Percentiles rank a stretch among this genome's conserved stretches.
These are phyloP conservation scores for Galaxea fascicularis DNA, from an alignment of 92 coral and sea anemone species.

Conservation along the genomic window DNA sequence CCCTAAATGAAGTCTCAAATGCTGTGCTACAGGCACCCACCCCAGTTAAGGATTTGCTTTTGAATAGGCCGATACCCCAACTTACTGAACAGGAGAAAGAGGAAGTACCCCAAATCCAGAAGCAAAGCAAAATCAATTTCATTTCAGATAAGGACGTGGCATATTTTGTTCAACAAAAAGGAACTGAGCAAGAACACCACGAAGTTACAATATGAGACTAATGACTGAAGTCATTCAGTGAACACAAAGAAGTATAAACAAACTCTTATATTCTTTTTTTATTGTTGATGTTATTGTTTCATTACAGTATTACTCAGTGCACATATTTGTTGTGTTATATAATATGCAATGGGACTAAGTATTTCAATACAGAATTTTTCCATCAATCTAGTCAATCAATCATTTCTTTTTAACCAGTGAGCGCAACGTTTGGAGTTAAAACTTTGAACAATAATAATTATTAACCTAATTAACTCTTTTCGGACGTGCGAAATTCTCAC, in stretches of 20 bases:
- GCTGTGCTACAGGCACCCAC: neutral
- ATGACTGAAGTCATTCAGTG: neutral
- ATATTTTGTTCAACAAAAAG: neutral
- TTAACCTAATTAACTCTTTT: too few species aligned
- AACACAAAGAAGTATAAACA: neutral
- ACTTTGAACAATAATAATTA: too few species aligned
- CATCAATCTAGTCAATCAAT: too few species aligned
- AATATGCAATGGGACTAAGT: too few species aligned
- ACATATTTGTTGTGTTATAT: too few species aligned
- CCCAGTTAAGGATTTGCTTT: constrained; percentile 17
- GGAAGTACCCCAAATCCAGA: constrained; percentile 14
- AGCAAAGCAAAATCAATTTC: neutral
- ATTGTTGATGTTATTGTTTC: neutral
- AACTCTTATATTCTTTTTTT: neutral
- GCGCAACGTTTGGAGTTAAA: too few species aligned
- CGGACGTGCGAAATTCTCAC: too few species aligned
- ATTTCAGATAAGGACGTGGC: constrained; percentile 11
- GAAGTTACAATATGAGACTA: neutral
- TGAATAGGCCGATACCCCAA: constrained; percentile 12
- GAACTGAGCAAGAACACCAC: neutral
- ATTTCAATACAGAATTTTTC: too few species aligned
- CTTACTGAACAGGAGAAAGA: constrained; percentile 14
- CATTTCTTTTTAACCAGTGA: too few species aligned
- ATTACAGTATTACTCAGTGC: too few species aligned
- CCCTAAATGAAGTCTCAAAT: neutral